Percentiles rank a stretch among this genome's conserved stretches.
These are phyloP conservation scores for Frankliniella fusca DNA, from an alignment of 2,888 invertebrate genomes.

Conservation along the genomic window DNA sequence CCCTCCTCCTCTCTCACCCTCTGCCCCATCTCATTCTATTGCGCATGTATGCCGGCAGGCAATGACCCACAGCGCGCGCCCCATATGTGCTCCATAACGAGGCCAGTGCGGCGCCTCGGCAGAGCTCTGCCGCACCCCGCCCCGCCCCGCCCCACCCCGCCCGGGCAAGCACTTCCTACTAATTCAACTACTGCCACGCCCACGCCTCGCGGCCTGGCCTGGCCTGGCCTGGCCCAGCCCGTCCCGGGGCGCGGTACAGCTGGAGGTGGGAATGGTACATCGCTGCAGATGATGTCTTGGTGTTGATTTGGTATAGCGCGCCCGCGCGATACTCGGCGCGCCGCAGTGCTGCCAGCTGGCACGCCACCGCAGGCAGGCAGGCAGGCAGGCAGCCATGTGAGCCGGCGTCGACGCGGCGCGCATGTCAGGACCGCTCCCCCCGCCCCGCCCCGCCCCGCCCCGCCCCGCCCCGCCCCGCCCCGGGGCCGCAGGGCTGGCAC, in stretches of 20 bases:
- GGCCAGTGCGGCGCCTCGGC: neutral
- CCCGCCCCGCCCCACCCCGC: neutral
- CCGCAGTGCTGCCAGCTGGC: neutral
- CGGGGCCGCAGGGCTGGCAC: too few species aligned
- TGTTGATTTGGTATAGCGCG: neutral
- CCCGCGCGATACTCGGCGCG: neutral
- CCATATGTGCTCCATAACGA: neutral
- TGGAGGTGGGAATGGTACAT: neutral
- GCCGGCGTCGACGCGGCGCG: too few species aligned
- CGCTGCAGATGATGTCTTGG: neutral
- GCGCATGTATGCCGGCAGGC: neutral
- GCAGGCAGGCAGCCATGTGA: neutral
- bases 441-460: too few species aligned
- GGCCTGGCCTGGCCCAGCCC: neutral
- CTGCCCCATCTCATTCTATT: neutral
- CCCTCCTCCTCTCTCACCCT: too few species aligned
- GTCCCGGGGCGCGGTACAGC: neutral
- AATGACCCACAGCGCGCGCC: neutral
- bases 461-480: too few species aligned
- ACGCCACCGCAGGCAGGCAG: neutral
- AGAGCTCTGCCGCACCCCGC: neutral
- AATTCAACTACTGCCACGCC: neutral
- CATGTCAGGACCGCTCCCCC: too few species aligned
- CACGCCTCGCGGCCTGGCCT: neutral
- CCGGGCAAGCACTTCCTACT: neutral